A percentile compares a stretch with the other conserved stretches of the same genome.
Evolutionary conservation across 2,797 vertebrate genomes (phyloP).

Genomic region (Cetoscarus ocellatus): DNA sequence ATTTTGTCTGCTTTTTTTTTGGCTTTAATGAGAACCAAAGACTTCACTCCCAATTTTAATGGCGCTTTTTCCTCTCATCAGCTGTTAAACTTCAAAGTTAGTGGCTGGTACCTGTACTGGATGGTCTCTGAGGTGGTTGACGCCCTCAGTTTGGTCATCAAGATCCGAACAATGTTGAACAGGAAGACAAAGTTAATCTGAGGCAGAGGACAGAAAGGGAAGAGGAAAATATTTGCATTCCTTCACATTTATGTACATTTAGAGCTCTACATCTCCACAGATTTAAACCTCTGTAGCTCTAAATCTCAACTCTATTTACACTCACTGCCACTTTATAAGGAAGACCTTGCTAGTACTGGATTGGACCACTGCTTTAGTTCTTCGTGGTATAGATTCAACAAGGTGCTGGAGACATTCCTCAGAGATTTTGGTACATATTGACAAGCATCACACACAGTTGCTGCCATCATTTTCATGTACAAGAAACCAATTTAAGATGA

Average conservation of each 20-base stretch:
- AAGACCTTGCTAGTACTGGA: too few relatives aligned
- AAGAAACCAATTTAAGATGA: too few relatives aligned
- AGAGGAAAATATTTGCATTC: neutral
- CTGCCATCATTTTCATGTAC: too few relatives aligned
- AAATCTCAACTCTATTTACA: neutral
- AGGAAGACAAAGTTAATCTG: constrained; percentile 96
- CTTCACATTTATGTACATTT: too few relatives aligned
- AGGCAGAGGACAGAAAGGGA: neutral
- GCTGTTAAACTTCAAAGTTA: neutral
- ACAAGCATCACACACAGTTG: too few relatives aligned
- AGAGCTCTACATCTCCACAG: neutral
- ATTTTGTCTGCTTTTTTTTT: neutral
- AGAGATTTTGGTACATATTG: too few relatives aligned
- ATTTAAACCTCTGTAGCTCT: neutral
- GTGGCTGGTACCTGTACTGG: constrained; percentile 89
- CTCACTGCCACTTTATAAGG: too few relatives aligned
- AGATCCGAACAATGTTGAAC: constrained; percentile 95
- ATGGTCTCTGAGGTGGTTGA: constrained; percentile 95
- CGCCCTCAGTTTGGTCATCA: constrained; percentile 94
- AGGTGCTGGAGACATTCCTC: too few relatives aligned
- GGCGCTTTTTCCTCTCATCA: too few relatives aligned
- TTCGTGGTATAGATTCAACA: too few relatives aligned
- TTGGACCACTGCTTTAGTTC: too few relatives aligned
- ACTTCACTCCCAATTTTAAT: too few relatives aligned
- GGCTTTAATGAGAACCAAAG: neutral